Evolutionary conservation across 1,140 invertebrate species (phyloP), one percentile per base, ranked within the genome.

Genomic region (Drosophila auraria): DNA sequence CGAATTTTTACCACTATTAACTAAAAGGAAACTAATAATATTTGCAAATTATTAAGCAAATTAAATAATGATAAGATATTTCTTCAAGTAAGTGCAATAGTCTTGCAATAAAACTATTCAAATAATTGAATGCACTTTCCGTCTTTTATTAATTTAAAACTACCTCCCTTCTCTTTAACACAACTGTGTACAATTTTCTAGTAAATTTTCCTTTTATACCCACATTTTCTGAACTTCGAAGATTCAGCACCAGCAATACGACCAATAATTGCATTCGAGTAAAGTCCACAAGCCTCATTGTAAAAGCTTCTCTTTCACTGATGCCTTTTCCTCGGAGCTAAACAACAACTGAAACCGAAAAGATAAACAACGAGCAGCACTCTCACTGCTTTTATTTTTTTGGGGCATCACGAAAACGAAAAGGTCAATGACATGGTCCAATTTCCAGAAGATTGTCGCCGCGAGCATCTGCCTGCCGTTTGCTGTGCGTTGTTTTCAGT

Each of bases 391-490:
- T 36, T 36, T 23, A n/a, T 56, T 57, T 57, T 90, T 66, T 82
- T 78, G 72, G 82, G 63, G 66, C 68, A 71, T 33, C 63, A 33
- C 50, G 49, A 66, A 64, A 15, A 71, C 20, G 71, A 83, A 73
- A 72, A 90, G 90, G 90, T 91, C 90, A 91, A 90, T 91, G 90
- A 91, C 90, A 87, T 92, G 90, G 63, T 89, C 90, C 86, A 90
- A 82, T 79, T 89, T 83, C 47, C 45, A 78, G 75, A 69, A 78
- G 74, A 50, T 54, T 63, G 50, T 63, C 64, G 38, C 50, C n/a
- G 14, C 47, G 30, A 40, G 60, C 60, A 38, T 64, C 60, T 78
- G 49, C 72, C 76, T 50, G 63, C 36, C 51, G 73, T 54, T 74
- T 40, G 44, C 20, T 53, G 42, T 51, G 51, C 51, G 83, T 78